phyloP scores from a whole-genome alignment of 2,113 vertebrate species.

The Pipa parva region DNA sequence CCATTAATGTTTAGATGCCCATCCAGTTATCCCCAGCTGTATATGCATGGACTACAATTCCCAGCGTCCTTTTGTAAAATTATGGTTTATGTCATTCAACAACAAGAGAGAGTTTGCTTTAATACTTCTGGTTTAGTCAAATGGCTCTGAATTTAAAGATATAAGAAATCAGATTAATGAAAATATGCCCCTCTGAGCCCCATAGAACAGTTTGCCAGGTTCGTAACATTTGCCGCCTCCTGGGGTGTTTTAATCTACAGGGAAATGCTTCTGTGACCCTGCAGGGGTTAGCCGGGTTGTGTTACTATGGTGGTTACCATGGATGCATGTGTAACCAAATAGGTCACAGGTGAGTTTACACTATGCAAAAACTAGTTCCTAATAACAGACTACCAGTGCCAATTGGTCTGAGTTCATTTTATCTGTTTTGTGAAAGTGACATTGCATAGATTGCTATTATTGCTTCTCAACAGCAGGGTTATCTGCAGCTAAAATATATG shows the following conservation, averaged over 20 bases:
- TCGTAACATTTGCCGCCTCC: slow-evolving; percentile 33
- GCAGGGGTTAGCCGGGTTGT: slow-evolving; percentile 44
- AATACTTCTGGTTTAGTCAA: neutral
- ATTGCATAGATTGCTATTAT: neutral
- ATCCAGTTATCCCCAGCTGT: no score
- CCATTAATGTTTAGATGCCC: no score
- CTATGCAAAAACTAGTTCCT: neutral
- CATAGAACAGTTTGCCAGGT: slow-evolving; percentile 18
- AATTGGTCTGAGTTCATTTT: neutral
- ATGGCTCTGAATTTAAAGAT: neutral
- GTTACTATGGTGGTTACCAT: slow-evolving; percentile 67
- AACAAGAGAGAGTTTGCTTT: no score
- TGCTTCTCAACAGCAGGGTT: neutral
- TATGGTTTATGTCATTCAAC: no score
- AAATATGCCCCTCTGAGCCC: neutral
- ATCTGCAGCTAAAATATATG: neutral
- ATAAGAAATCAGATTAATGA: neutral
- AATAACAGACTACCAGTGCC: slow-evolving; percentile 15
- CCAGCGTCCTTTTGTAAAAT: no score
- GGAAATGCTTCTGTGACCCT: slow-evolving; percentile 47
- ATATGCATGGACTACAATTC: no score
- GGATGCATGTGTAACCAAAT: slow-evolving; percentile 57
- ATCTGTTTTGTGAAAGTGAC: neutral
- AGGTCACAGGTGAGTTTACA: slow-evolving; percentile 50
- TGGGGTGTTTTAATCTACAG: slow-evolving; percentile 31